Conservation (phyloP, 2,113 vertebrate genomes). For the Pelecanus crispus region DNA sequence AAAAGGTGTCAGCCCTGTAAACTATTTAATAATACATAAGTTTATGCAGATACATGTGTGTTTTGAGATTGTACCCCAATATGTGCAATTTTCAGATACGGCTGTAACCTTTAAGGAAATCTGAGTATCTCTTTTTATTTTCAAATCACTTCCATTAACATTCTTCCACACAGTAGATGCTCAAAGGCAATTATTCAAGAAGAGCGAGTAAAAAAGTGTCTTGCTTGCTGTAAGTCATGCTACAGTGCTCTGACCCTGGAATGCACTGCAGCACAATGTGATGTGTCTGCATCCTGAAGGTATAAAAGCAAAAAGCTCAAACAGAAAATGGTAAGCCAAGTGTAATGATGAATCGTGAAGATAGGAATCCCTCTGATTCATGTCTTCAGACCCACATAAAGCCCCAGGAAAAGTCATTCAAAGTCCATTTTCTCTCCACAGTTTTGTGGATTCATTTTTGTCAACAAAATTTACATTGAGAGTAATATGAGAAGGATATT, state of each 20-base stretch:
- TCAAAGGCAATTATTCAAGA: not conserved
- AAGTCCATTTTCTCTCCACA: not conserved
- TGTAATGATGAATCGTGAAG: not conserved
- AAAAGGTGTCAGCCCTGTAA: not conserved
- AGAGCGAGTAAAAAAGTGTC: not conserved
- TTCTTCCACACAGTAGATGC: not conserved
- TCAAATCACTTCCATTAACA: not conserved
- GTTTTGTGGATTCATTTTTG: not conserved
- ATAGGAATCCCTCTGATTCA: not conserved
- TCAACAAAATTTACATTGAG: not conserved
- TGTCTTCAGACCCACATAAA: not conserved
- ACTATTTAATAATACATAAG: not conserved
- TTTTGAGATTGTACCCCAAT: not conserved
- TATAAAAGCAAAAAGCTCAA: not conserved
- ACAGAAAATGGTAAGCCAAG: not conserved
- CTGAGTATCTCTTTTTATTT: not conserved
- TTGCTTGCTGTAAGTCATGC: not conserved
- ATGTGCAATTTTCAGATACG: not conserved
- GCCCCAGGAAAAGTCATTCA: not conserved
- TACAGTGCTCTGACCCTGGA: not conserved
- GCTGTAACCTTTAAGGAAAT: not conserved
- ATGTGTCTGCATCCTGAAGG: not conserved
- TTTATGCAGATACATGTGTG: not conserved
- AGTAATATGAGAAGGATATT: not conserved
- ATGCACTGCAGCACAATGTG: not conserved